Conservation (phyloP, 1,140 invertebrate species). For the Drosophila pseudoobscura region DNA sequence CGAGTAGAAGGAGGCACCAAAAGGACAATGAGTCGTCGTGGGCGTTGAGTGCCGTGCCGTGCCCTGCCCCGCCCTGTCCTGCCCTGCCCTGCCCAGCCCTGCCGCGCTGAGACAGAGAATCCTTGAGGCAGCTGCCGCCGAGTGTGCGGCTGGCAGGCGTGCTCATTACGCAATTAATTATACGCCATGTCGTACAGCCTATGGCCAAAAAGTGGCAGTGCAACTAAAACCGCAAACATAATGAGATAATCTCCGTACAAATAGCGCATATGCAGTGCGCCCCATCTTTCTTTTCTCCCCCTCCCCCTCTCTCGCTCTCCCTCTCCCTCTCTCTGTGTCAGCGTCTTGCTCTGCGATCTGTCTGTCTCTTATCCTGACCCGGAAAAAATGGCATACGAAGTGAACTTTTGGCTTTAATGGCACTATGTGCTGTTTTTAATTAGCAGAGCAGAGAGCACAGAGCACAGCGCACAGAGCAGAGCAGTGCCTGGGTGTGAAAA, state of each 20-base stretch:
- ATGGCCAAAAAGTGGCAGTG: constrained; percentile 66
- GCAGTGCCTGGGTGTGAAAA: constrained; percentile 8
- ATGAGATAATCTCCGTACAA: constrained; percentile 77
- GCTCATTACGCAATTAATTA: constrained; percentile 80
- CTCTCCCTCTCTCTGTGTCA: neutral
- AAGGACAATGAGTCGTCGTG: constrained; percentile 37
- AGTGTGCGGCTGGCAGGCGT: constrained; percentile 56
- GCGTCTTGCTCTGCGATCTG: neutral
- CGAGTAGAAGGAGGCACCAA: neutral
- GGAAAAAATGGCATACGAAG: constrained; percentile 34
- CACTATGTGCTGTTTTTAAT: constrained; percentile 76
- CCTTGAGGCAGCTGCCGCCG: constrained; percentile 34
- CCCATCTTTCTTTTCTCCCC: neutral
- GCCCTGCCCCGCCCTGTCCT: no score
- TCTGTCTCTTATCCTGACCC: constrained; percentile 27
- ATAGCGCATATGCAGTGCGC: constrained; percentile 54
- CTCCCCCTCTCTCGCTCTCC: neutral
- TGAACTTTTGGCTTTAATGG: constrained; percentile 79
- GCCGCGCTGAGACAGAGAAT: constrained; percentile 16
- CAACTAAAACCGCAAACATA: constrained; percentile 73
- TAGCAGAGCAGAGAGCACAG: constrained; percentile 45
- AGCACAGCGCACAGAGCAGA: neutral
- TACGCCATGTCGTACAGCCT: constrained; percentile 70
- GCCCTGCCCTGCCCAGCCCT: no score
- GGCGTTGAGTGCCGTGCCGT: constrained; percentile 15